A percentile compares a stretch with the other conserved stretches of the same genome.
These are phyloP conservation scores for Apaloderma vittatum DNA, from an alignment of 2,113 vertebrate genomes.

Conservation along the genomic window DNA sequence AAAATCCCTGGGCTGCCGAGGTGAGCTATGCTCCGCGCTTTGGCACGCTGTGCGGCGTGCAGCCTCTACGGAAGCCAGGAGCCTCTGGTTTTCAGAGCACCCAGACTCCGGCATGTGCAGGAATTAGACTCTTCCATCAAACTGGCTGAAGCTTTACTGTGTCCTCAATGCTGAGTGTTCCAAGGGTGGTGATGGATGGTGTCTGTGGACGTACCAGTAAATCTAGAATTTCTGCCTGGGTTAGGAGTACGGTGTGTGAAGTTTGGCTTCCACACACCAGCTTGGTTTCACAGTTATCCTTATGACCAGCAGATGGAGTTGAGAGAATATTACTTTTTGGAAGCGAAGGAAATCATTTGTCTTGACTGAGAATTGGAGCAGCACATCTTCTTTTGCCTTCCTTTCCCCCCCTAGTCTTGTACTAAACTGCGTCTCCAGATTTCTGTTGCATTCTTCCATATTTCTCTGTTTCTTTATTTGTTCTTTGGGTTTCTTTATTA, in stretches of 20 bases:
- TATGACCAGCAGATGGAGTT: slow-evolving; percentile 71
- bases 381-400: background rate
- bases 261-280: background rate
- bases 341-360: background rate
- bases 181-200: background rate
- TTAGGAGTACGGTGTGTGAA: background rate
- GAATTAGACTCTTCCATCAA: background rate
- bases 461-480: background rate
- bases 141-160: background rate
- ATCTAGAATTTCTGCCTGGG: background rate
- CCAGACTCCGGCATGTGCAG: accelerated
- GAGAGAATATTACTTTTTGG: slow-evolving; percentile 52
- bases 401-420: background rate
- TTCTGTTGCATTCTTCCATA: background rate
- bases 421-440: background rate
- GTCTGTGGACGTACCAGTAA: background rate
- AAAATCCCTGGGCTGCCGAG: background rate
- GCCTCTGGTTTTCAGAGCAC: background rate
- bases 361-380: background rate
- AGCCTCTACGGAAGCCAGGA: background rate
- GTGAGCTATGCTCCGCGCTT: background rate
- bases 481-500: background rate
- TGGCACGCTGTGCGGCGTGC: background rate
- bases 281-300: slow-evolving; percentile 35
- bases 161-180: background rate